Evolutionary conservation across 2,113 vertebrate species (phyloP).

Genomic region (Ictidomys tridecemlineatus): DNA sequence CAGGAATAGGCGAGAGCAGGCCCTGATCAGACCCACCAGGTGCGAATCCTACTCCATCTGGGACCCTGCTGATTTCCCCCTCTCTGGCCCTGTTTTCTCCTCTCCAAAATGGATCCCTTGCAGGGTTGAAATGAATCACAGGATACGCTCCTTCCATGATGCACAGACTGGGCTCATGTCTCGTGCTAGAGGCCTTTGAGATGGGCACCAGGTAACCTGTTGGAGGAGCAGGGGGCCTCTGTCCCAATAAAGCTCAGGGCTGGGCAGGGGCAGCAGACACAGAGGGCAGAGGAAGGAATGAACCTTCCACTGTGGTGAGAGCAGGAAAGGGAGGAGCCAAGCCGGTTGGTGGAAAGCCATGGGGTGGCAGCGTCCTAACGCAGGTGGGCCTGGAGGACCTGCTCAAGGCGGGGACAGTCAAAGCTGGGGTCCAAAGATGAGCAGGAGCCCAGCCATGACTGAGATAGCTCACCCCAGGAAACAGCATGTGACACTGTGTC

Average conservation of each 20-base stretch:
- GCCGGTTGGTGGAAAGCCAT: rapidly evolving
- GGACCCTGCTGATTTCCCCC: neutral
- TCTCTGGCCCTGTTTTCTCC: slow-evolving; percentile 14
- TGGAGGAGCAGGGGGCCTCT: neutral
- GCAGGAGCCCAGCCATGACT: neutral
- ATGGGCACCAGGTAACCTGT: too few relatives aligned
- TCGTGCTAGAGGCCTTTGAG: neutral
- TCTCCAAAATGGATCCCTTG: neutral
- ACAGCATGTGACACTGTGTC: neutral
- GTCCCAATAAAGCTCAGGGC: neutral
- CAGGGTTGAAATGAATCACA: neutral
- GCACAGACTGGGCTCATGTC: neutral
- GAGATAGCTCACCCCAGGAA: neutral
- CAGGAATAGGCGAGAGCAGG: neutral
- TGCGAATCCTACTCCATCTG: neutral
- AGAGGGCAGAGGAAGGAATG: neutral
- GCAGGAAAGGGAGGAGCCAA: neutral
- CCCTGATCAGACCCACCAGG: neutral
- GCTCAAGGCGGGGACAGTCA: neutral
- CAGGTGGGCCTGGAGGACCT: neutral
- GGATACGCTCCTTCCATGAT: too few relatives aligned
- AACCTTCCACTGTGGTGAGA: rapidly evolving
- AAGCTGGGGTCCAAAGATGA: neutral
- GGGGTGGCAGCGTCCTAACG: neutral
- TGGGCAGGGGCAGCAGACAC: neutral